phyloP scores from a whole-genome alignment of 2,888 invertebrate species.

The Epinotia nisella region DNA sequence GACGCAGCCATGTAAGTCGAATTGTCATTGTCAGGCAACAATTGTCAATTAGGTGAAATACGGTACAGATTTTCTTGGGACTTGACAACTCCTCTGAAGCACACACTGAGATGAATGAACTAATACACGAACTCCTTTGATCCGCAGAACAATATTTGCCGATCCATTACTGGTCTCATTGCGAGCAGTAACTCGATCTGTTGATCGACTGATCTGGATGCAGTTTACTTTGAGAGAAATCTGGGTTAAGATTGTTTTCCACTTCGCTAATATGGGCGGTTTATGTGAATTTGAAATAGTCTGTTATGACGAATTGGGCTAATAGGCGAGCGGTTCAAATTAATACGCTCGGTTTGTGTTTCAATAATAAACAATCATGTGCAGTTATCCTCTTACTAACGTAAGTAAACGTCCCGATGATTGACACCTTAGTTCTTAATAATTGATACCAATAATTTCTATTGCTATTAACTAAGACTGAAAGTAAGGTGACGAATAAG shows the following conservation, averaged over 20 bases:
- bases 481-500: too few species aligned
- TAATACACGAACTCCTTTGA: constrained; percentile 13
- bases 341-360: background rate
- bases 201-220: constrained; percentile 49
- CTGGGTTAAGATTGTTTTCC: constrained; percentile 51
- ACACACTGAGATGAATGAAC: constrained; percentile 13
- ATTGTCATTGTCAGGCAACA: too few species aligned
- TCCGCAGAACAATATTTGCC: constrained; percentile 52
- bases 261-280: constrained; percentile 36
- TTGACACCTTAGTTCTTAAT: too few species aligned
- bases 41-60: too few species aligned
- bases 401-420: too few species aligned
- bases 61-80: too few species aligned
- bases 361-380: background rate
- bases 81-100: too few species aligned
- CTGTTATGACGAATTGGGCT: constrained; percentile 17
- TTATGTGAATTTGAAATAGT: constrained; percentile 28
- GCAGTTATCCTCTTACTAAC: background rate
- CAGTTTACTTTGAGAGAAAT: constrained; percentile 54
- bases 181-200: constrained; percentile 49
- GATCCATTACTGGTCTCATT: constrained; percentile 51
- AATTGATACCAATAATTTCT: too few species aligned
- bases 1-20: too few species aligned
- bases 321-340: constrained; percentile 22
- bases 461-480: too few species aligned